phyloP scores from a whole-genome alignment of 2,113 vertebrate genomes.

The Lycaon pictus region DNA sequence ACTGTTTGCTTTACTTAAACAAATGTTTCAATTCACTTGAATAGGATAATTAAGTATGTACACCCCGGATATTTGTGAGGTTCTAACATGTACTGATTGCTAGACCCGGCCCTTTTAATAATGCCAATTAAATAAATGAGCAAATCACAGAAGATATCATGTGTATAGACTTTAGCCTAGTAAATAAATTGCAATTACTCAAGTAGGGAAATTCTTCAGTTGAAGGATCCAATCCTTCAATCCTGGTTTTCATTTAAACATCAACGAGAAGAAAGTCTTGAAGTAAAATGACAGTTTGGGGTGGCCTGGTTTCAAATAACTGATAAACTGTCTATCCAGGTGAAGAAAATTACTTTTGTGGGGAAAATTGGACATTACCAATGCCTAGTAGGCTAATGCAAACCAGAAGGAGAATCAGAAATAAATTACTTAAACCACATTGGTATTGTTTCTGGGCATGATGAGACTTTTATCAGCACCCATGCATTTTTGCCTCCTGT shows the following conservation, averaged over 20 bases:
- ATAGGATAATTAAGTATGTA: slow-evolving; percentile 26
- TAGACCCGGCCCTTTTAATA: background rate
- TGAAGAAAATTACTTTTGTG: slow-evolving; percentile 1
- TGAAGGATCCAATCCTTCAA: background rate
- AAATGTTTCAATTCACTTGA: background rate
- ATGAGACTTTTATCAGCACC: background rate
- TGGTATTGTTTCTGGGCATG: background rate
- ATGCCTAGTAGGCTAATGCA: background rate
- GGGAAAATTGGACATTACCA: background rate
- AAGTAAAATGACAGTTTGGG: background rate
- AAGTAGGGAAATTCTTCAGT: background rate
- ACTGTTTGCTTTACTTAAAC: background rate
- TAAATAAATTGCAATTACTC: background rate
- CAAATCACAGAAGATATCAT: background rate
- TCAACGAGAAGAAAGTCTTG: background rate
- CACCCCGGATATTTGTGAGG: background rate
- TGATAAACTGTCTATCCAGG: background rate
- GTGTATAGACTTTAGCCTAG: background rate
- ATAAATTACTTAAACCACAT: background rate
- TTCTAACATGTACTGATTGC: background rate
- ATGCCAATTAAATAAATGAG: background rate
- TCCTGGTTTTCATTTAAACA: background rate
- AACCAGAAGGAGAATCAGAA: background rate
- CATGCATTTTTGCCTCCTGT: background rate
- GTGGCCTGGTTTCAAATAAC: background rate